Evolutionary conservation across 2,797 vertebrate species (phyloP), one percentile per base, ranked within the genome.

Genomic region (Danio jaintianensis): DNA sequence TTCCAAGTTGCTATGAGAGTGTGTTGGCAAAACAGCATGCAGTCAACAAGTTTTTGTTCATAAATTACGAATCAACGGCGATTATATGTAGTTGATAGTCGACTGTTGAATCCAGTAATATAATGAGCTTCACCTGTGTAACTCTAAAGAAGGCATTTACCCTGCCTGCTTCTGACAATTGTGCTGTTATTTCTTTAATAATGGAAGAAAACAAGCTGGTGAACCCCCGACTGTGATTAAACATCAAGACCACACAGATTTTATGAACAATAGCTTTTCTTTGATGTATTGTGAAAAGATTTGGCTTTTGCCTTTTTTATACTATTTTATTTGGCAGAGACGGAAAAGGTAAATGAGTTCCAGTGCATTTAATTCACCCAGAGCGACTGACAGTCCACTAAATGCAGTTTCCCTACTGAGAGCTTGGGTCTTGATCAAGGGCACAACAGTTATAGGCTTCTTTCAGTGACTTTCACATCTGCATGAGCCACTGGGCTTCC

Each of bases 201-300:
- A 42, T 86, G 87, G 84, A 89, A 90, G 89, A 86, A 85, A 55
- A 72, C 70, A 83, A 85, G 85, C 84, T 75, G 83, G 62, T 82
- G 83, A 78, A 81, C 83, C 79, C 78, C 88, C 81, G 66, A 84
- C 72, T 83, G 85, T 84, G 86, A 86, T 85, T 84, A 86, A 89
- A 89, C 76, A 88, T 84, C 74, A 75, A 88, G 91, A 91, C 89
- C 90, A 89, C 91, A 91, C 87, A 56, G 85, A 88, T 75, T 92
- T 90, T 90, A 91, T 87, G 58, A 84, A 89, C 67, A 75, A 78
- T 85, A 80, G 73, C 71, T 85, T 88, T 90, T 83, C 85, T 80
- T 90, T 86, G 83, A 75, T 59, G 86, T 85, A 80, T 86, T 84
- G 89, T 89, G 86, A 89, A 87, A 88, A 78, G 79, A 71, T 85